Conservation (phyloP, 2,113 vertebrate genomes). For the Neogobius melanostomus region DNA sequence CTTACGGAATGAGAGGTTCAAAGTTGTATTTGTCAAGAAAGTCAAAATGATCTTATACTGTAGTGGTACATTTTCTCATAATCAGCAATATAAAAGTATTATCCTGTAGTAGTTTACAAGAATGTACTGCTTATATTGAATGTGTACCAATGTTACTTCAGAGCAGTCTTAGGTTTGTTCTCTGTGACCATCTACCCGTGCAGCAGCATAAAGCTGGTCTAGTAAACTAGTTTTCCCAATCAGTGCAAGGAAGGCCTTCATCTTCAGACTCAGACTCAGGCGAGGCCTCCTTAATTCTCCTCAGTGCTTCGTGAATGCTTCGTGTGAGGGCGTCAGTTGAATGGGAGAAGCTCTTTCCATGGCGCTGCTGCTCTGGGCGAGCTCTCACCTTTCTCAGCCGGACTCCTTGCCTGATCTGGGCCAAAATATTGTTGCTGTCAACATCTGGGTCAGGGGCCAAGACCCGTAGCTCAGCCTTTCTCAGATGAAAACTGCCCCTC, state of each 20-base stretch:
- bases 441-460: conserved; percentile 91
- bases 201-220: background rate
- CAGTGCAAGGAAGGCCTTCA: conserved; percentile 87
- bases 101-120: conserved; percentile 10
- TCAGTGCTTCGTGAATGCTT: conserved; percentile 96
- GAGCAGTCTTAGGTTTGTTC: conserved; percentile 10
- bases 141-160: conserved; percentile 30
- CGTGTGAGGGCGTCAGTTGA: conserved; percentile 89
- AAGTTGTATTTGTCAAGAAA: conserved; percentile 39
- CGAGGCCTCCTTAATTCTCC: conserved; percentile 96
- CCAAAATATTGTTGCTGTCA: conserved; percentile 95
- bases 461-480: conserved; percentile 93
- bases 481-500: conserved; percentile 94
- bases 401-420: conserved; percentile 95
- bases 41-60: conserved; percentile 37
- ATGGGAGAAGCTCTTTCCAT: conserved; percentile 81
- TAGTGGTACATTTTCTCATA: conserved; percentile 46
- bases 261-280: conserved; percentile 97
- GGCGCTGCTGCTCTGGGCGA: conserved; percentile 83
- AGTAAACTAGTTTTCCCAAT: conserved; percentile 90
- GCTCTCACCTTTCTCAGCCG: conserved; percentile 89
- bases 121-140: conserved; percentile 31
- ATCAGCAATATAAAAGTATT: conserved; percentile 26
- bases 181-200: conserved; percentile 11
- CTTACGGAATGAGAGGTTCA: conserved; percentile 46